Base-by-base conservation (phyloP, 2,888 invertebrate genomes). In the Colletes collaris region DNA sequence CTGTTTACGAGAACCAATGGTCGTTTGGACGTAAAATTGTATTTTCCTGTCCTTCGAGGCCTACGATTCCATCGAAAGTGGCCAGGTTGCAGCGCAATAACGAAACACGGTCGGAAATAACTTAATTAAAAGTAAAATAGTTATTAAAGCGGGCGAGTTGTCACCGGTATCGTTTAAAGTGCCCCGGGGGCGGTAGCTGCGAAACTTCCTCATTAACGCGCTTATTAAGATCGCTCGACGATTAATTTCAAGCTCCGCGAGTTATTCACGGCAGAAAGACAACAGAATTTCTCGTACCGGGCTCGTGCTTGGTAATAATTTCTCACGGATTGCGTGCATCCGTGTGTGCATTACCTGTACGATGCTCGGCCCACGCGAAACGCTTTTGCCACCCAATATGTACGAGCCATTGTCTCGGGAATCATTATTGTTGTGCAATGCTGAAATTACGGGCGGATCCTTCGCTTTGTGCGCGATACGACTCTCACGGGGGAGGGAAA, bases 351-450 rank as follows among this genome's bases (percentile, higher is more conserved):
- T 85, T 85, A 85, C 71, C 64, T 72, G 81, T 69, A 46, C 78
- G 64, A 75, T 80, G 65, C 71, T 64, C 87, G 76, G 60, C 89
- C 86, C 87, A 89, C 89, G 87, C 87, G 72, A 85, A 85, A 85
- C 81, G 87, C 87, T 89, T 87, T 84, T 87, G 86, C 89, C 88
- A 88, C 87, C 87, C 89, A 89, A 87, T 89, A 87, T 87, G 83
- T 86, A 87, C 88, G 88, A 88, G 84, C 89, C 84, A 89, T 89
- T 89, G 88, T 89, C 89, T 89, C 85, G 84, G 72, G 80, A 81
- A 83, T 87, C 88, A 86, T 88, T 87, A 89, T 86, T 84, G 85
- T 83, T 84, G 83, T 75, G 86, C 83, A 86, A 88, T 86, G 83
- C 76, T 87, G 81, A 89, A 89, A 88, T 81, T 82, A 79, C 87